Evolutionary conservation across 2,888 invertebrate genomes (phyloP).

Genomic region (Argynnis bischoffii): DNA sequence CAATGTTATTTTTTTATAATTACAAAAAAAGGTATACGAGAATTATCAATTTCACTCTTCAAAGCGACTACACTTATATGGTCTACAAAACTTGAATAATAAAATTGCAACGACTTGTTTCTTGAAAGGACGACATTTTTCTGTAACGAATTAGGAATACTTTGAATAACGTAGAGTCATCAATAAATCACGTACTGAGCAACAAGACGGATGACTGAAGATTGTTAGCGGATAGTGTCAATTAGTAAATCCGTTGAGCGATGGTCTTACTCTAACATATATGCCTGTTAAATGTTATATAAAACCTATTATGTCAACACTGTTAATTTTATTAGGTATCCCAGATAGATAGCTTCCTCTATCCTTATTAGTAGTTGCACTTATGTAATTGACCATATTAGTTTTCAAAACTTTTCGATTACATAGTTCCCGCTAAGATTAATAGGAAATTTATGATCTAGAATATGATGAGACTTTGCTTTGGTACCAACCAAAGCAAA

Average conservation of each 20-base stretch:
- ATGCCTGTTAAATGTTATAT: conserved; percentile 48
- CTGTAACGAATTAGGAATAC: conserved; percentile 25
- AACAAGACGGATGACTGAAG: conserved; percentile 45
- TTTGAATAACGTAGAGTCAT: conserved; percentile 24
- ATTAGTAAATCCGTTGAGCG: conserved; percentile 48
- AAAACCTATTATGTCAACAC: conserved; percentile 43
- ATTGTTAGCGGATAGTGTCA: conserved; percentile 51
- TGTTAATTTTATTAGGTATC: conserved; percentile 37
- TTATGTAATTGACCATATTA: conserved; percentile 21
- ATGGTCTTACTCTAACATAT: conserved; percentile 48
- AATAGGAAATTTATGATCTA: no score
- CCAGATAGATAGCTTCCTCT: conserved; percentile 33
- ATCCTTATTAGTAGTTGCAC: conserved; percentile 16
- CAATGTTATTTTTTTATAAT: neutral
- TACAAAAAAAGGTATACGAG: neutral
- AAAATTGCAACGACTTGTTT: conserved; percentile 6
- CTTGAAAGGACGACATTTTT: conserved; percentile 20
- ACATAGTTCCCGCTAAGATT: neutral
- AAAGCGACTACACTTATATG: conserved; percentile 9
- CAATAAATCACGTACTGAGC: conserved; percentile 38
- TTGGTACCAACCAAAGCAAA: no score
- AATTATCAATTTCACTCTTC: conserved; percentile 11
- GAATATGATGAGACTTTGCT: no score
- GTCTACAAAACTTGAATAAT: conserved; percentile 3
- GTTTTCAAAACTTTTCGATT: conserved; percentile 1